Percentiles rank a stretch among this genome's conserved stretches.
These are phyloP conservation scores for Acipenser oxyrinchus DNA, from an alignment of 2,797 vertebrate species.

Conservation along the genomic window DNA sequence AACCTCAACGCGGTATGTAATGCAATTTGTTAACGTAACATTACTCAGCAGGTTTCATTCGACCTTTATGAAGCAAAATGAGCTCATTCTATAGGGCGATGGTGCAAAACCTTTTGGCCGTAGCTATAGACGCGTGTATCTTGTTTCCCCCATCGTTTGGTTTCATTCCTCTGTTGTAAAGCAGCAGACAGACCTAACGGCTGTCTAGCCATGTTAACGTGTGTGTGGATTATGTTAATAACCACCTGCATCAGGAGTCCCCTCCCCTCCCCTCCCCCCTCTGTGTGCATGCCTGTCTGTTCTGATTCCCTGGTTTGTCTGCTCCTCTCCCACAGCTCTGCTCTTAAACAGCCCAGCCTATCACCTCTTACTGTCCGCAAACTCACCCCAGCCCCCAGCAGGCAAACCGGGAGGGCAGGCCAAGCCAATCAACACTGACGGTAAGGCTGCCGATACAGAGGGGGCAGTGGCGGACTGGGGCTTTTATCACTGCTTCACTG, in stretches of 20 bases:
- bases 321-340: constrained; percentile 59
- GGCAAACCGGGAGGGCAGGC: constrained; percentile 40
- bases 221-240: constrained; percentile 18
- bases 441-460: constrained; percentile 59
- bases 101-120: too few relatives aligned
- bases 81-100: too few relatives aligned
- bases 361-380: constrained; percentile 85
- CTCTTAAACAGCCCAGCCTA: constrained; percentile 91
- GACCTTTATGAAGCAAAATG: too few relatives aligned
- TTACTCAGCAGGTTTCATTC: too few relatives aligned
- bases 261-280: constrained; percentile 12
- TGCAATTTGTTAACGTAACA: too few relatives aligned
- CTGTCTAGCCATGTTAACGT: constrained; percentile 13
- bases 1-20: too few relatives aligned
- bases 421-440: constrained; percentile 73
- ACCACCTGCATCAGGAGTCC: constrained; percentile 24
- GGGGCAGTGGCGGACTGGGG: constrained; percentile 22
- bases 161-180: constrained; percentile 20
- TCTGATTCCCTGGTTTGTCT: constrained; percentile 33
- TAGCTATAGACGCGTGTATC: too few relatives aligned
- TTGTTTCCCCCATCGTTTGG: constrained; percentile 16
- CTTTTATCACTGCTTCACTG: too few relatives aligned
- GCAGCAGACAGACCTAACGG: constrained; percentile 1
- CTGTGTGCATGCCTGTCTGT: constrained; percentile 29
- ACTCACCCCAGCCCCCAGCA: constrained; percentile 60